Conservation (phyloP, 2,888 invertebrate genomes). For the Dendrolimus pini region DNA sequence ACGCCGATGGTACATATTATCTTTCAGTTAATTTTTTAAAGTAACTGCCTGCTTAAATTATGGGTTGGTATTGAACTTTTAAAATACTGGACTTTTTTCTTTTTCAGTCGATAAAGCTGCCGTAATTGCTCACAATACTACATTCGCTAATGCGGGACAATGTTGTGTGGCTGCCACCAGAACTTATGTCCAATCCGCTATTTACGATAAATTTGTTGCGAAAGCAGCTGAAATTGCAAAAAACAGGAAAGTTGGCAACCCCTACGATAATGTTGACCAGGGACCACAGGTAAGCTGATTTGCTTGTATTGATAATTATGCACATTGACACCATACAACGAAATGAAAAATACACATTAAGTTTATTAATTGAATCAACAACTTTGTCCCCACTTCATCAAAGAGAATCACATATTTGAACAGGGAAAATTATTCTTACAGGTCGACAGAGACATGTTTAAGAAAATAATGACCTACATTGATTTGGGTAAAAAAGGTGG, state of each 20-base stretch:
- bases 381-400: too few relatives aligned
- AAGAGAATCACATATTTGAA: too few relatives aligned
- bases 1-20: constrained; percentile 80
- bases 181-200: constrained; percentile 90
- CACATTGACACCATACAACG: too few relatives aligned
- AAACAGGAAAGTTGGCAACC: constrained; percentile 86
- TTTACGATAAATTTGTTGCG: constrained; percentile 91
- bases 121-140: constrained; percentile 48
- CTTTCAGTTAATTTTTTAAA: too few relatives aligned
- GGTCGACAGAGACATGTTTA: constrained; percentile 85
- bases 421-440: constrained; percentile 24
- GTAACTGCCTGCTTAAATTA: too few relatives aligned
- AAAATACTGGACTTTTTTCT: too few relatives aligned
- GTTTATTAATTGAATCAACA: too few relatives aligned
- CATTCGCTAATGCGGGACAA: constrained; percentile 55
- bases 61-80: too few relatives aligned
- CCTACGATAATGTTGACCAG: constrained; percentile 82
- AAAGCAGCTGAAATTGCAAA: constrained; percentile 83
- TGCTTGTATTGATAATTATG: too few relatives aligned
- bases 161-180: constrained; percentile 85
- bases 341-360: too few relatives aligned
- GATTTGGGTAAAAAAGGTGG: constrained; percentile 87
- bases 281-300: constrained; percentile 83
- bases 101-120: constrained; percentile 52
- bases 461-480: constrained; percentile 85